phyloP scores from a whole-genome alignment of 2,113 vertebrate species.

The Nestor notabilis region DNA sequence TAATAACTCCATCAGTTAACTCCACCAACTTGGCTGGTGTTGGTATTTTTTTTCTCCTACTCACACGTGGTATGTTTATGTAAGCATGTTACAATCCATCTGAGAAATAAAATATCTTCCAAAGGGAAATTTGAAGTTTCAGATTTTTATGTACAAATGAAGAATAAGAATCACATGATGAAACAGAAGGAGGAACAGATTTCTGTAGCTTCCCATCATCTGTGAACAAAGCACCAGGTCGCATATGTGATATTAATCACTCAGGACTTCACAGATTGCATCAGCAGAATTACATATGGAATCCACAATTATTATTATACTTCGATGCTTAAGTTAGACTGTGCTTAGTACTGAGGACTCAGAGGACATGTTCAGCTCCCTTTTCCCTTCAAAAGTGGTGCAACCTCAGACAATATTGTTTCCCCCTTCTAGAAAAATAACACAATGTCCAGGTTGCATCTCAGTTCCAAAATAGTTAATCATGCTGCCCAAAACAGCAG shows the following conservation, averaged over 20 bases:
- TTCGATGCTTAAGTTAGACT: conserved; percentile 1
- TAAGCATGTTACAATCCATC: background rate
- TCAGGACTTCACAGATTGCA: conserved; percentile 22
- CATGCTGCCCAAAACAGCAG: accelerated
- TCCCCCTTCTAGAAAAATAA: background rate
- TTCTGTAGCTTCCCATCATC: conserved; percentile 26
- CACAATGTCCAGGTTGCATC: accelerated
- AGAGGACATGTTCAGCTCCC: background rate
- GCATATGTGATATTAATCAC: conserved; percentile 19
- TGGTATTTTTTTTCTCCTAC: background rate
- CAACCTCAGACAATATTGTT: background rate
- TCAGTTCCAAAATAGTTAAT: background rate
- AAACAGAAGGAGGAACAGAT: conserved; percentile 57
- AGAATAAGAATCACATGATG: background rate
- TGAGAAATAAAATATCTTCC: background rate
- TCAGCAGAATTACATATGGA: conserved; percentile 28
- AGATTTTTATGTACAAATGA: background rate
- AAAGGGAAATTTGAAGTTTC: background rate
- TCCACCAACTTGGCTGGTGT: background rate
- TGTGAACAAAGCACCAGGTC: background rate
- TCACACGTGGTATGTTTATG: background rate
- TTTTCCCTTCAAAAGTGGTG: background rate
- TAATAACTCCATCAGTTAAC: background rate
- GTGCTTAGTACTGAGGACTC: background rate
- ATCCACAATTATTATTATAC: background rate